These are phyloP conservation scores for Patella pellucida DNA, from an alignment of 2,888 invertebrate species.

Conservation along the genomic window DNA sequence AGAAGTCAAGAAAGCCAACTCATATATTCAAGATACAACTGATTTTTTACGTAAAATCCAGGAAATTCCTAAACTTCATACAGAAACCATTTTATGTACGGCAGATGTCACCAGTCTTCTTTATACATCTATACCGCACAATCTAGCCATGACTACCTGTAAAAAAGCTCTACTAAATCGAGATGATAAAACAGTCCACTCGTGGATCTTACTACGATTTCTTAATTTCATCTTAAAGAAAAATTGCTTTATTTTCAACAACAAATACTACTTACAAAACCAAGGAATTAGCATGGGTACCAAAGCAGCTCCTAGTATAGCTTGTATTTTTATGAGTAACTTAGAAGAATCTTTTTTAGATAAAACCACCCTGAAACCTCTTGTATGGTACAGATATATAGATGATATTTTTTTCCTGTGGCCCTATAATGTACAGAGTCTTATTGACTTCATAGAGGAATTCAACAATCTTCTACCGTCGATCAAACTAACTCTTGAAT, in stretches of 20 bases:
- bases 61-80: background rate
- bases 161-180: background rate
- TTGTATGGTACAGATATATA: background rate
- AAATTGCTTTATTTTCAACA: background rate
- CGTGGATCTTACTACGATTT: background rate
- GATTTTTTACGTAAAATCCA: conserved; percentile 13
- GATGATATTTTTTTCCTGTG: background rate
- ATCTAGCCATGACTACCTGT: background rate
- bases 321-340: background rate
- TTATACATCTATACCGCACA: background rate
- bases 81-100: background rate
- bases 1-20: background rate
- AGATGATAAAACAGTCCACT: background rate
- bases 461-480: background rate
- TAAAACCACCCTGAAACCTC: background rate
- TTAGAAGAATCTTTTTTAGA: background rate
- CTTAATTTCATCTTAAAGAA: background rate
- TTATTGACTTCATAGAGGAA: background rate
- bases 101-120: background rate
- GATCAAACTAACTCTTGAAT: background rate
- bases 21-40: conserved; percentile 10
- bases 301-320: background rate
- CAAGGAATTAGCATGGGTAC: background rate
- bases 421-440: background rate
- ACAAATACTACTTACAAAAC: background rate